Evolutionary conservation across 1,140 invertebrate genomes (phyloP), one percentile per base, ranked within the genome.

Genomic region (Rhynchophorus ferrugineus): DNA sequence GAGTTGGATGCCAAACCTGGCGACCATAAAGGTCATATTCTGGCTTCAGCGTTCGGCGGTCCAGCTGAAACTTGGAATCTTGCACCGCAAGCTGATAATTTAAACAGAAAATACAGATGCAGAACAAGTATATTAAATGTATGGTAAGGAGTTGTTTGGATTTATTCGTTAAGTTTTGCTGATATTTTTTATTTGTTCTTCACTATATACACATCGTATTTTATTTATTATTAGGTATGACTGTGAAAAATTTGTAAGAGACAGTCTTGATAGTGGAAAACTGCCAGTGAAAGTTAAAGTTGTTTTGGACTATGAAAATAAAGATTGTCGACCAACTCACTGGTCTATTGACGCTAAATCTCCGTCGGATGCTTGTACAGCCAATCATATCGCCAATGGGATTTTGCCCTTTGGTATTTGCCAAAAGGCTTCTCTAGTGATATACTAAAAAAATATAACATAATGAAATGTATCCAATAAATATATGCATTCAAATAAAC

Each of bases 151-250:
- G n/a, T n/a, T n/a, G n/a, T n/a, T n/a, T n/a, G n/a, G n/a, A n/a
- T n/a, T n/a, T n/a, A n/a, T n/a, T n/a, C n/a, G n/a, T n/a, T n/a
- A n/a, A n/a, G n/a, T n/a, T n/a, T n/a, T n/a, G n/a, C 5, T 29
- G 11, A 11, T 29, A 6, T 29, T 11, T n/a, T n/a, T n/a, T 29
- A 29, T 29, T 29, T 29, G 24, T 29, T 29, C 11, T 29, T 38
- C 13, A 14, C 7, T 38, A n/a, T n/a, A n/a, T n/a, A n/a, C n/a
- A n/a, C n/a, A n/a, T n/a, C n/a, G n/a, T n/a, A n/a, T n/a, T n/a
- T n/a, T n/a, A n/a, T n/a, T n/a, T n/a, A n/a, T n/a, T n/a, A n/a
- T 38, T 19, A 38, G 37, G 37, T 38, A 38, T 19, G 37, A 38
- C 7, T 38, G 37, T 13, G 37, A 38, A 13, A 38, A 38, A 38